These are phyloP conservation scores for Nicator chloris DNA, from an alignment of 2,113 vertebrate species.

Conservation along the genomic window DNA sequence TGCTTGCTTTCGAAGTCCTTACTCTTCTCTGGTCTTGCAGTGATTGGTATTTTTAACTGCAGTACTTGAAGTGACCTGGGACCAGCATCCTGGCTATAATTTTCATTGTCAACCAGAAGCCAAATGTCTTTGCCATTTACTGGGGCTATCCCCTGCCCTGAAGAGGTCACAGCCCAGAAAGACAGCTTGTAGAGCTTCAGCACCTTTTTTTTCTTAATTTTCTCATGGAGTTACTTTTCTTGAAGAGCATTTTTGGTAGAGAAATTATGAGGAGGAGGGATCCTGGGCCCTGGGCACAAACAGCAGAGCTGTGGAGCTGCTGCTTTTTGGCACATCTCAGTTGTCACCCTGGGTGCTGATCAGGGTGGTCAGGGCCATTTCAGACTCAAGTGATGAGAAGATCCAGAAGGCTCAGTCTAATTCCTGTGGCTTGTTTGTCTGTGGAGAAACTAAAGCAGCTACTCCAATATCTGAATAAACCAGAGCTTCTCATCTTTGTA, in stretches of 20 bases:
- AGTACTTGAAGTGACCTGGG: background rate
- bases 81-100: background rate
- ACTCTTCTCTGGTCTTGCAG: background rate
- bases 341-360: background rate
- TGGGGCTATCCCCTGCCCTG: background rate
- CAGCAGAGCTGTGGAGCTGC: background rate
- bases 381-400: background rate
- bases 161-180: background rate
- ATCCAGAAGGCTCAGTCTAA: background rate
- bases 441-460: background rate
- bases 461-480: background rate
- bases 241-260: background rate
- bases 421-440: background rate
- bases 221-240: background rate
- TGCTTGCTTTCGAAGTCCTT: background rate
- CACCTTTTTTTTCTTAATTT: background rate
- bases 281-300: background rate
- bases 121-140: background rate
- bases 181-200: background rate
- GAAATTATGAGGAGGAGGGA: background rate
- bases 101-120: background rate
- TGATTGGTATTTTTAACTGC: background rate
- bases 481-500: background rate
- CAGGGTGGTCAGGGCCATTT: background rate
- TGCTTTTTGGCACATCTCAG: background rate